Evolutionary conservation across 2,113 vertebrate genomes (phyloP).

Genomic region (Apistogramma diplotaenia): DNA sequence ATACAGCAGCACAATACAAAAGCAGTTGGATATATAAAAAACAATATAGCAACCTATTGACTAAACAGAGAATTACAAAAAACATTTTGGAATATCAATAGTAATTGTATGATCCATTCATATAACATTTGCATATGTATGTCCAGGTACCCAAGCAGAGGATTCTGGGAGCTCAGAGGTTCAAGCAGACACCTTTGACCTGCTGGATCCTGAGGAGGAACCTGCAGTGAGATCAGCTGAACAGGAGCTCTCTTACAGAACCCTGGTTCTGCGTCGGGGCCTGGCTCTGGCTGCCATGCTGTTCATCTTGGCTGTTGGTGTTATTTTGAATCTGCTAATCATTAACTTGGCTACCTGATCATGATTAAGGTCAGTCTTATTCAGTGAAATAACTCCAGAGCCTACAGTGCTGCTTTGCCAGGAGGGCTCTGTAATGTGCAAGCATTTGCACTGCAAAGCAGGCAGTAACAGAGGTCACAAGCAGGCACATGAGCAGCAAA

Average conservation of each 20-base stretch:
- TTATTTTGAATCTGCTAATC: conserved; percentile 49
- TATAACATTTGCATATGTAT: not conserved
- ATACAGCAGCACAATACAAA: not conserved
- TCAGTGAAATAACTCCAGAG: not conserved
- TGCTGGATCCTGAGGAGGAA: not conserved
- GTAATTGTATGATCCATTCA: not conserved
- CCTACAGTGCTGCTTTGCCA: not conserved
- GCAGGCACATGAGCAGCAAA: not conserved
- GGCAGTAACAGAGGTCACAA: not conserved
- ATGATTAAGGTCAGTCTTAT: not conserved
- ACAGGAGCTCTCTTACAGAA: not conserved
- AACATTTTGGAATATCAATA: not conserved
- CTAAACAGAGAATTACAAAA: not conserved
- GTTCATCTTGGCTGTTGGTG: conserved; percentile 60
- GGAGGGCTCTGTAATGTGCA: not conserved
- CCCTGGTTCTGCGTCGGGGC: conserved; percentile 55
- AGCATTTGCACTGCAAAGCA: not conserved
- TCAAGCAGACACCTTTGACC: conserved; percentile 5
- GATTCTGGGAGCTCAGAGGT: not conserved
- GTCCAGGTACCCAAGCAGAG: conserved; percentile 4
- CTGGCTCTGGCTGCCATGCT: conserved; percentile 66
- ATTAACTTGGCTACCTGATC: conserved; percentile 41
- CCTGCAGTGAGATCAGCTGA: not conserved
- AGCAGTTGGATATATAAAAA: not conserved
- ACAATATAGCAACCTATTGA: not conserved